phyloP scores from a whole-genome alignment of 1,140 invertebrate species.

The Protaetia brevitarsis region DNA sequence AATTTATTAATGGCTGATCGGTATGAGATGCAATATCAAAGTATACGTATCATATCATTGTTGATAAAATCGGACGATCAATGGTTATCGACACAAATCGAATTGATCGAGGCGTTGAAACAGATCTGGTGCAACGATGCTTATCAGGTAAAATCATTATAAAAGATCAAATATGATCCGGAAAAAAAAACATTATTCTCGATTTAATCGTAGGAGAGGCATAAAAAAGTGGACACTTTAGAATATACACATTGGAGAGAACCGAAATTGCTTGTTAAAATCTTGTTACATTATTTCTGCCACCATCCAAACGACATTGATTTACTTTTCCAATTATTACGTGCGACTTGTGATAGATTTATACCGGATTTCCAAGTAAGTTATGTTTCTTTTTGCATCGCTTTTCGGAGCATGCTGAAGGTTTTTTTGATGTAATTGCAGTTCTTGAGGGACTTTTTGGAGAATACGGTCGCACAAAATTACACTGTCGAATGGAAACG shows the following conservation, averaged over 20 bases:
- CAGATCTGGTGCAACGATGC: slow-evolving; percentile 75
- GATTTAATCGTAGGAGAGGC: slow-evolving; percentile 58
- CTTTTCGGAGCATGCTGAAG: too few relatives aligned
- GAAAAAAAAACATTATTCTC: too few relatives aligned
- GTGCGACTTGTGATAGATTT: slow-evolving; percentile 83
- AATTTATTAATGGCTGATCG: slow-evolving; percentile 52
- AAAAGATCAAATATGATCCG: too few relatives aligned
- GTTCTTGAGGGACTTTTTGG: slow-evolving; percentile 91
- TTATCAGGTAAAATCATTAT: slow-evolving; percentile 69
- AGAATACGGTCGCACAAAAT: slow-evolving; percentile 89
- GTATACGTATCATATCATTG: slow-evolving; percentile 74
- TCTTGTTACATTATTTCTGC: slow-evolving; percentile 88
- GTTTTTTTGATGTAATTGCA: slow-evolving; percentile 48
- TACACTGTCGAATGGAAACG: slow-evolving; percentile 95
- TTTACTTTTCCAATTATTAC: slow-evolving; percentile 85
- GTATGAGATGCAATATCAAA: slow-evolving; percentile 78
- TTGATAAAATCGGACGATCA: slow-evolving; percentile 81
- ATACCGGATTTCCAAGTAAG: slow-evolving; percentile 86
- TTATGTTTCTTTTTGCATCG: too few relatives aligned
- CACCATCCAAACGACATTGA: slow-evolving; percentile 89
- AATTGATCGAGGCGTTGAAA: slow-evolving; percentile 70
- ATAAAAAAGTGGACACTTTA: slow-evolving; percentile 71
- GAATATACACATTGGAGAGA: slow-evolving; percentile 89
- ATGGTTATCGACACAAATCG: slow-evolving; percentile 78
- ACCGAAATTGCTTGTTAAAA: slow-evolving; percentile 84